Evolutionary conservation across 1,140 invertebrate species (phyloP).

Genomic region (Magallana gigas): DNA sequence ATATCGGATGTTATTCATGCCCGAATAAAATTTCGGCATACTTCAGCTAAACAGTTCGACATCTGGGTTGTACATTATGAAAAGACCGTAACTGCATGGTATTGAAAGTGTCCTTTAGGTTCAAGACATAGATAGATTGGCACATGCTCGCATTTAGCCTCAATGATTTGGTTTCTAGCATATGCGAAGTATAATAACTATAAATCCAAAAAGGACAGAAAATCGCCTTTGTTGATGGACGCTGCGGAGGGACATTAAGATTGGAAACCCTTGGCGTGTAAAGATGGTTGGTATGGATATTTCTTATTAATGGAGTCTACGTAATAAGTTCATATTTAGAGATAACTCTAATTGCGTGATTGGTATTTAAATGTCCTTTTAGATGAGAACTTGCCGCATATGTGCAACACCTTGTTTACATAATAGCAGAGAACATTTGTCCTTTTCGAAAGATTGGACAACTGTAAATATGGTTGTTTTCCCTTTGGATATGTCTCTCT

Average conservation of each 20-base stretch:
- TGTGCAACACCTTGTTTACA: too few species aligned
- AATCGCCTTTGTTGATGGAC: not conserved
- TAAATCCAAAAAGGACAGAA: not conserved
- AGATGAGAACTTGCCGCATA: too few species aligned
- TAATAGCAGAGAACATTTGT: too few species aligned
- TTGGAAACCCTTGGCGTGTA: too few species aligned
- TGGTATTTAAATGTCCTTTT: too few species aligned
- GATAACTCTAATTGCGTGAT: too few species aligned
- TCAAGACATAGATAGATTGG: not conserved
- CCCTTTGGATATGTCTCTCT: too few species aligned
- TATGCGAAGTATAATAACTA: not conserved
- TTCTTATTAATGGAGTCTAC: too few species aligned
- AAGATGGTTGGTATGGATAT: too few species aligned
- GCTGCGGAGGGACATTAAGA: not conserved
- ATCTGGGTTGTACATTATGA: not conserved
- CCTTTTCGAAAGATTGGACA: too few species aligned
- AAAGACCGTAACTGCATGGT: not conserved
- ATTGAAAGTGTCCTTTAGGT: not conserved
- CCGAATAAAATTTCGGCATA: not conserved
- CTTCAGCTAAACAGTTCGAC: not conserved
- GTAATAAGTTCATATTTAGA: too few species aligned
- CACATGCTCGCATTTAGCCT: not conserved
- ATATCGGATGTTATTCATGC: not conserved
- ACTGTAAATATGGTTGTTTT: too few species aligned
- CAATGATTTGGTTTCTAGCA: conserved; percentile 1